Evolutionary conservation across 2,113 vertebrate genomes (phyloP), one percentile per base, ranked within the genome.

Genomic region (Albula glossodonta): DNA sequence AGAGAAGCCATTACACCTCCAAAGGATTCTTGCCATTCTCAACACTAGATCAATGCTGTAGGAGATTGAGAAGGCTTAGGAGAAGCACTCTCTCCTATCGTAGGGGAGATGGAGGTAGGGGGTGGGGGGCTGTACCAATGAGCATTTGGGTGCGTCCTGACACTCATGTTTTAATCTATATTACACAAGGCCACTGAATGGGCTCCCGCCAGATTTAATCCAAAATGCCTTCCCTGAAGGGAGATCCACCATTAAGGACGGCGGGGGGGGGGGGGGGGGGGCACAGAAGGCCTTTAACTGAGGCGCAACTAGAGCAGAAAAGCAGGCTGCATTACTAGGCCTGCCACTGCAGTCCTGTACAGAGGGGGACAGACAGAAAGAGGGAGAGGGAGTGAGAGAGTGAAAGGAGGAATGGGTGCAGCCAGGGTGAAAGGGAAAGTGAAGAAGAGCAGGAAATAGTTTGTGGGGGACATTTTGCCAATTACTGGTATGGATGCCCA

Each of bases 251-350:
- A 83, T 87, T 80, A 85, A 78, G 83, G 79, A 89, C 74, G 81
- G 22, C 48, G 56, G 66, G 79, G 6, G 49, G 85, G 56, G 79
- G 6, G 49, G 85, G 56, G 82, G 12, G 50, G 51, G 25, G 57
- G 41, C 48, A 86, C 78, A 84, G 41, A 53, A 8, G 81, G 48
- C 87, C 77, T 80, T 83, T 87, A 83, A 82, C 80, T 85, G 66
- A 83, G 56, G 85, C 85, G 74, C 31, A 91, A 89, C 78, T 84
- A 87, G 87, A 87, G 87, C 87, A 88, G 89, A 88, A 89, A 87
- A 83, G 86, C 78, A 80, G 53, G 48, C 5, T 81, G 83, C 78
- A 50, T 86, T 49, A 85, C 85, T 79, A 84, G 52, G 53, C 80
- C 78, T 83, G 60, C 63, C 22, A 82, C 19, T 10, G 81, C 51